These are phyloP conservation scores for Alca torda DNA, from an alignment of 2,797 vertebrate genomes.

Conservation along the genomic window DNA sequence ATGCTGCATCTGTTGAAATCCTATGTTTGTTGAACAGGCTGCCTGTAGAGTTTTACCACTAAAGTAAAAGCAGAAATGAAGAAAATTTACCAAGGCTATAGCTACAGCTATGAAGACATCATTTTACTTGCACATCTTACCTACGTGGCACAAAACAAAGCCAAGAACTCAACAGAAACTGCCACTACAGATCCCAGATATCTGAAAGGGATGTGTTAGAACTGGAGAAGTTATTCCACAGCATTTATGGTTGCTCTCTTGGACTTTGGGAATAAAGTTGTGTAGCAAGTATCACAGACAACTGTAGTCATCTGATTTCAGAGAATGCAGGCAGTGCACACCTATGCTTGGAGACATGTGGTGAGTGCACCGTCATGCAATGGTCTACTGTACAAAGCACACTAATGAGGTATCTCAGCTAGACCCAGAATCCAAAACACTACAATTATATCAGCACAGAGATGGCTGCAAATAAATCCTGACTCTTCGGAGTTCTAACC, in stretches of 20 bases:
- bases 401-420: background rate
- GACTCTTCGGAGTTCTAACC: background rate
- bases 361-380: accelerated
- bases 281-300: background rate
- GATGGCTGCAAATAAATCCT: background rate
- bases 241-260: background rate
- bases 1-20: slow-evolving; percentile 53
- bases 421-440: background rate
- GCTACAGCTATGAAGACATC: background rate
- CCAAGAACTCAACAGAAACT: background rate
- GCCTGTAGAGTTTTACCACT: background rate
- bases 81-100: background rate
- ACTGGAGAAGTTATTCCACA: background rate
- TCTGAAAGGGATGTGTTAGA: background rate
- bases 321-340: accelerated
- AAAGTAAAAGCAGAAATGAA: background rate
- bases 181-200: background rate
- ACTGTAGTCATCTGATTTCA: background rate
- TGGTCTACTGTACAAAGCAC: background rate
- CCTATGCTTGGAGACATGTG: background rate
- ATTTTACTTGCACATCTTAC: background rate
- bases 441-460: background rate
- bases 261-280: background rate
- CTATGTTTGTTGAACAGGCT: background rate
- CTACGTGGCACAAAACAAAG: background rate